Conservation (phyloP, 37 sponge, comb jelly and placozoan genomes). For the Halisarca cf. caerulea region DNA sequence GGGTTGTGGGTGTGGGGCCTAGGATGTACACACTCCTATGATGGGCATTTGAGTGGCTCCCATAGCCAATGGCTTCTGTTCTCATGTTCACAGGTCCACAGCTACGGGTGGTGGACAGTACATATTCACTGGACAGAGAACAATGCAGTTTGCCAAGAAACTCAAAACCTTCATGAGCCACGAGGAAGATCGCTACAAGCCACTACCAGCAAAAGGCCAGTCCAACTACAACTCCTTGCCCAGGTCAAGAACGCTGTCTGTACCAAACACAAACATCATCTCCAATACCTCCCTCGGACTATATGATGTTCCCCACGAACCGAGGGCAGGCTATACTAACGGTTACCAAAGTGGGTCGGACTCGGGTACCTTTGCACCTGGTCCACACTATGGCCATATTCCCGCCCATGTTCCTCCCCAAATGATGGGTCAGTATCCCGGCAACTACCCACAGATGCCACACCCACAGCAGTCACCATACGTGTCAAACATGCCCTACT, state of each 20-base stretch:
- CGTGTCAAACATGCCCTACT: background rate
- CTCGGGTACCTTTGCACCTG: no score
- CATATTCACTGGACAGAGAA: background rate
- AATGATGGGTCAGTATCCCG: no score
- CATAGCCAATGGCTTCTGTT: background rate
- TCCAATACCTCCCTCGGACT: background rate
- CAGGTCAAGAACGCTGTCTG: background rate
- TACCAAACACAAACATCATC: background rate
- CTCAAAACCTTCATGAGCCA: background rate
- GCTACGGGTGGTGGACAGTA: background rate
- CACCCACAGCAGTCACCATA: background rate
- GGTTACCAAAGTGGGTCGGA: no score
- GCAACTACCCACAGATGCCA: background rate
- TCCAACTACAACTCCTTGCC: background rate
- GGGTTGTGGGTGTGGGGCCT: no score
- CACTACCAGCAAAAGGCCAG: background rate
- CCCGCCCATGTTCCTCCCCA: no score
- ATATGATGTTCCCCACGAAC: background rate
- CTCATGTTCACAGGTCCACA: background rate
- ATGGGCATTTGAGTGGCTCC: no score
- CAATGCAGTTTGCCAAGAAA: constrained; percentile 12
- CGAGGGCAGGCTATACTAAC: background rate
- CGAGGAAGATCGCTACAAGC: constrained; percentile 14
- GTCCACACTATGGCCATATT: no score
- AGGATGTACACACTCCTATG: no score